Percentiles rank a stretch among this genome's conserved stretches.
phyloP scores from a whole-genome alignment of 1,140 invertebrate species.

The Euwallacea fornicatus region DNA sequence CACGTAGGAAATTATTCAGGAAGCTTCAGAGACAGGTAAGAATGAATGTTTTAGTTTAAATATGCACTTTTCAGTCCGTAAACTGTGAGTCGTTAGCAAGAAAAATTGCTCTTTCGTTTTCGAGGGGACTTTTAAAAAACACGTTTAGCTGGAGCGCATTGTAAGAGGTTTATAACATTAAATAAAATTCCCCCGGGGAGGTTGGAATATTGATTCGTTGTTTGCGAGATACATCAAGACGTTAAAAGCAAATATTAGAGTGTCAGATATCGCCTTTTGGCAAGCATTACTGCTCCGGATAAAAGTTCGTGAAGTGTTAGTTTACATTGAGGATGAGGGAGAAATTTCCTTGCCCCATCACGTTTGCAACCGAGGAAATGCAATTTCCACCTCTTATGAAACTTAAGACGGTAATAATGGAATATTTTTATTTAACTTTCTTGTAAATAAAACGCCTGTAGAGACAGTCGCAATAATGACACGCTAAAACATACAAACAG shows the following conservation, averaged over 20 bases:
- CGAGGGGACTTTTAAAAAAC: neutral
- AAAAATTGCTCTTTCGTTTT: neutral
- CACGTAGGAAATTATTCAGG: conserved; percentile 7
- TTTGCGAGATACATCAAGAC: conserved; percentile 22
- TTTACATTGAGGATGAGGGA: conserved; percentile 14
- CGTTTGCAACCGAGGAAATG: neutral
- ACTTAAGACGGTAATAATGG: conserved; percentile 18
- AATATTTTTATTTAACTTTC: conserved; percentile 10
- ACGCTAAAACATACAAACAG: too few species aligned
- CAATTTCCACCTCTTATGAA: conserved; percentile 14
- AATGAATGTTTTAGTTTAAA: neutral
- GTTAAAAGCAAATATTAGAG: conserved; percentile 26
- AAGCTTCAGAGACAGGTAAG: neutral
- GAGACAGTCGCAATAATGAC: too few species aligned
- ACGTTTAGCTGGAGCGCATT: neutral
- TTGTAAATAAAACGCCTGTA: neutral
- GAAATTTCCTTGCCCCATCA: conserved; percentile 6
- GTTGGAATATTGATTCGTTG: conserved; percentile 19
- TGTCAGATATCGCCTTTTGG: conserved; percentile 22
- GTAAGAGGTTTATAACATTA: conserved; percentile 16
- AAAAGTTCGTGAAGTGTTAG: conserved; percentile 21
- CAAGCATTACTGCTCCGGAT: conserved; percentile 8
- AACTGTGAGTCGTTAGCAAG: too few species aligned
- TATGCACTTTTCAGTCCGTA: too few species aligned
- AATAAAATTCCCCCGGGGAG: conserved; percentile 2